Base-by-base conservation (phyloP, 2,888 invertebrate genomes). In the Slavum lentiscoides region DNA sequence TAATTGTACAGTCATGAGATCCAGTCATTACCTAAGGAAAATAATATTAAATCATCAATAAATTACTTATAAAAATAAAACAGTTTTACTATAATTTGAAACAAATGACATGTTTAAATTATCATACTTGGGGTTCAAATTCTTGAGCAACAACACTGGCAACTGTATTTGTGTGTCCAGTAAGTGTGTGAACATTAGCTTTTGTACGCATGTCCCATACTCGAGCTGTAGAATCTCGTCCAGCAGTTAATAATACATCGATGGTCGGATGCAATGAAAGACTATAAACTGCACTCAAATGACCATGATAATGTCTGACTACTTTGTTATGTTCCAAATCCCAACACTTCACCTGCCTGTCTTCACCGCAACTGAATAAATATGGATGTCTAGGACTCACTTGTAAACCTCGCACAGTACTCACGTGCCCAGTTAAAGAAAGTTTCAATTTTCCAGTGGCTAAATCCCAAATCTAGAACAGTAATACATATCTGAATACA, bases 121-220 rank as follows among this genome's bases (percentile, higher is more conserved):
- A 61, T 59, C 82, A 80, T 84, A 92, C 92, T 90, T 97, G 97
- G 0, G 99, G 99, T 87, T 98, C 97, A 0, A 92, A 90, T 0
- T 95, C 91, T 88, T 99, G 98, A 84, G 96, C 94, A 70, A 94
- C 92, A 0, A 98, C 95, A 85, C 95, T 94, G 7, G 98, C 97
- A 3, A 99, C 94, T 0, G 98, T 99, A 87, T 98, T 98, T 1
- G 96, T 96, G 87, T 99, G 99, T 0, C 98, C 98, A 0, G 93
- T 90, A 39, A 99, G 89, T 5, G 97, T 97, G 87, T 98, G 97
- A 77, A 99, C 94, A 87, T 98, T 98, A 2, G 98, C 98, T 88
- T 99, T 99, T 6, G 97, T 98, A 82, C 99, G 89, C 94, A 98
- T 96, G 87, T 99, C 98, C 99, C 99, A 99, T 74, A 98, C 94